Conservation (phyloP, 1,140 invertebrate genomes). For the Drosophila asahinai region DNA sequence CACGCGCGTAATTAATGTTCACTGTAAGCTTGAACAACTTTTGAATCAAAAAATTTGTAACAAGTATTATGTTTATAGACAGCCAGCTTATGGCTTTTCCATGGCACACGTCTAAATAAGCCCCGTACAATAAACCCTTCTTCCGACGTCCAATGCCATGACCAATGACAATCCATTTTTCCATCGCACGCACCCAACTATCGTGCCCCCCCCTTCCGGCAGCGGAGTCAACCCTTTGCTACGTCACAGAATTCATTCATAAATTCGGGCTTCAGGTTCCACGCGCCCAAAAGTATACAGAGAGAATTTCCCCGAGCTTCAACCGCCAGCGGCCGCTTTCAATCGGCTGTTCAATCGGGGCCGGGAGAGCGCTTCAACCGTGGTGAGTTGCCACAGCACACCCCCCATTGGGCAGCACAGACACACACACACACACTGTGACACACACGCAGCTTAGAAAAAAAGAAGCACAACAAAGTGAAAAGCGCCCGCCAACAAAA, state of each 20-base stretch:
- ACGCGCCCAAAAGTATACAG: slow-evolving; percentile 54
- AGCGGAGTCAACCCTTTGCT: slow-evolving; percentile 44
- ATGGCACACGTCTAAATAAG: background rate
- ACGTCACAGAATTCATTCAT: slow-evolving; percentile 67
- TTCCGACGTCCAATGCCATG: slow-evolving; percentile 56
- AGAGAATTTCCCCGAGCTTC: slow-evolving; percentile 64
- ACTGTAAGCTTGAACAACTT: no score
- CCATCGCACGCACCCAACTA: slow-evolving; percentile 60
- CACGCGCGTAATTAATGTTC: no score
- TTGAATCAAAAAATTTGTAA: background rate
- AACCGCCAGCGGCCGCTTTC: slow-evolving; percentile 33
- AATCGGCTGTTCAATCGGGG: slow-evolving; percentile 54
- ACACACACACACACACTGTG: slow-evolving; percentile 26
- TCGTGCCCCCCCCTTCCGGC: background rate
- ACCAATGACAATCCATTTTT: slow-evolving; percentile 76
- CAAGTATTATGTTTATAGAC: background rate
- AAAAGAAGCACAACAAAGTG: slow-evolving; percentile 60
- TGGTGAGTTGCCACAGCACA: slow-evolving; percentile 67
- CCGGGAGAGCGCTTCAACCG: slow-evolving; percentile 37
- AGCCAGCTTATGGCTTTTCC: background rate
- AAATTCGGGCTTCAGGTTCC: slow-evolving; percentile 44
- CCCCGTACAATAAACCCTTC: background rate
- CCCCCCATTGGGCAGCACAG: slow-evolving; percentile 70
- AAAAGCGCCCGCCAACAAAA: slow-evolving; percentile 68
- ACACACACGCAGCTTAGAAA: slow-evolving; percentile 62